Percentiles rank a stretch among this genome's conserved stretches.
Conservation (phyloP, 2,888 invertebrate genomes). For the Myathropa florea region DNA sequence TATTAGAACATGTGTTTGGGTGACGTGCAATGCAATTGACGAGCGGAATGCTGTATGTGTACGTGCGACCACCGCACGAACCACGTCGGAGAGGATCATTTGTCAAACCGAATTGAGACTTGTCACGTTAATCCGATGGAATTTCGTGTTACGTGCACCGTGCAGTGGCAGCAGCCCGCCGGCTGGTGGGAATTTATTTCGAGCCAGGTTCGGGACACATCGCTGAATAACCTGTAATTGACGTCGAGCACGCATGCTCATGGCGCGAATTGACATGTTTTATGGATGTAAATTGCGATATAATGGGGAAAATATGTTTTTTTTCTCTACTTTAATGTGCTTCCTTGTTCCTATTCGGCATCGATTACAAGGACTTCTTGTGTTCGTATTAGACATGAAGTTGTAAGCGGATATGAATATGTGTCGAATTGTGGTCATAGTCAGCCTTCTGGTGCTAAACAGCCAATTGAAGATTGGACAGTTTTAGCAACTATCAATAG, state of each 20-base stretch:
- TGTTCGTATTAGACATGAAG: not conserved
- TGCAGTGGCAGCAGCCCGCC: not conserved
- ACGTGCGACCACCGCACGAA: not conserved
- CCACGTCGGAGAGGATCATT: constrained; percentile 32
- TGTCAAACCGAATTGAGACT: constrained; percentile 59
- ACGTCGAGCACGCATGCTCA: constrained; percentile 46
- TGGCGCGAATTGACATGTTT: constrained; percentile 41
- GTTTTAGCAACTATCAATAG: no score
- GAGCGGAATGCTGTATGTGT: not conserved
- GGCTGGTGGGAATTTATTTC: not conserved
- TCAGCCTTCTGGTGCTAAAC: not conserved
- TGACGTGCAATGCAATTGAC: constrained; percentile 55
- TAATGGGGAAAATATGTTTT: not conserved
- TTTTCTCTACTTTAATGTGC: not conserved
- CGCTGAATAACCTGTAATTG: constrained; percentile 47
- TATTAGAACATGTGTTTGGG: constrained; percentile 5
- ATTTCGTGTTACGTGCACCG: constrained; percentile 2
- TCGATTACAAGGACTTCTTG: not conserved
- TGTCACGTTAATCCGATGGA: constrained; percentile 57
- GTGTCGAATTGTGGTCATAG: no score
- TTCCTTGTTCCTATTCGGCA: not conserved
- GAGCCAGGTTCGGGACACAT: not conserved
- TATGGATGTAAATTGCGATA: constrained; percentile 27
- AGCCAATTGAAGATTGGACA: not conserved
- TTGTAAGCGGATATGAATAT: not conserved